Evolutionary conservation across 2,797 vertebrate genomes (phyloP).

Genomic region (Perodicticus potto): DNA sequence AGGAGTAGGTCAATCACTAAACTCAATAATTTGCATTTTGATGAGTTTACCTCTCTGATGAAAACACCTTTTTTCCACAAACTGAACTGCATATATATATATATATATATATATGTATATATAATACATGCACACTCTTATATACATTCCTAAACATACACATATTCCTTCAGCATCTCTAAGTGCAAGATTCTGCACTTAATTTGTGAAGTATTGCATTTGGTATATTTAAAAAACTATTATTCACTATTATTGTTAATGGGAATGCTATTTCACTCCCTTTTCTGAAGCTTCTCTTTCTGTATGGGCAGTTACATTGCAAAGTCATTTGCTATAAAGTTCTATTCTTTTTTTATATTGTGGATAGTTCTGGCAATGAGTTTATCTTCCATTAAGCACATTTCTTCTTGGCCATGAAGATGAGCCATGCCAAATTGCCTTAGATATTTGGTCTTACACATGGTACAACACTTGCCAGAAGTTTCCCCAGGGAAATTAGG

Average conservation of each 20-base stretch:
- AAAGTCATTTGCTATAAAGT: conserved; percentile 4
- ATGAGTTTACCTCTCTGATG: not conserved
- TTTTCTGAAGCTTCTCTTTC: not conserved
- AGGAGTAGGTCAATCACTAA: not conserved
- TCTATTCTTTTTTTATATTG: not conserved
- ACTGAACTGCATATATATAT: not conserved
- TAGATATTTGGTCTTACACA: conserved; percentile 55
- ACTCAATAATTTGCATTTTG: not conserved
- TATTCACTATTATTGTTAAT: not conserved
- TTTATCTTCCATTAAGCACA: conserved; percentile 72
- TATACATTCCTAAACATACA: fast-evolving
- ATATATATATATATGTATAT: fast-evolving
- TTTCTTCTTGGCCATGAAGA: conserved; percentile 27
- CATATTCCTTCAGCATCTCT: not conserved
- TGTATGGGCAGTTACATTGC: not conserved
- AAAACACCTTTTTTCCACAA: not conserved
- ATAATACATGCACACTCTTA: not conserved
- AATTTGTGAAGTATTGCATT: not conserved
- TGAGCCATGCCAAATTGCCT: conserved; percentile 58
- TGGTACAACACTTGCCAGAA: conserved; percentile 38
- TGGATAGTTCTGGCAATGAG: conserved; percentile 51
- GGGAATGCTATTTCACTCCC: conserved; percentile 15
- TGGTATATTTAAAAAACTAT: not conserved
- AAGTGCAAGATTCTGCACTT: not conserved
- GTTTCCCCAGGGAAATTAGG: conserved; percentile 60